Percentiles rank a stretch among this genome's conserved stretches.
These are phyloP conservation scores for Bostrychus sinensis DNA, from an alignment of 2,113 vertebrate species.

Conservation along the genomic window DNA sequence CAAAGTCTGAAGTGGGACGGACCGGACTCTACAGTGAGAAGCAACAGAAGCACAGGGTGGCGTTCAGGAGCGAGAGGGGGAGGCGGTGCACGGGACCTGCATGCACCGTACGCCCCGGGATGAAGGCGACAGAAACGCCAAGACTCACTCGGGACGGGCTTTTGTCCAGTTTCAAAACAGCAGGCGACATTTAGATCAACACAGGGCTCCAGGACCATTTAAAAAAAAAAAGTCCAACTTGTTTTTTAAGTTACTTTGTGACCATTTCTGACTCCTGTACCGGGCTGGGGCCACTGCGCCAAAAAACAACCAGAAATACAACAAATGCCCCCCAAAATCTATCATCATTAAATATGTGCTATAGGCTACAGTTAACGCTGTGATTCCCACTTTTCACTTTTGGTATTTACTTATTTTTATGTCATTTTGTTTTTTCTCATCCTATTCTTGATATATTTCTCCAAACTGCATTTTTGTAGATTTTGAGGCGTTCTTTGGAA, in stretches of 20 bases:
- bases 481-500: too few relatives aligned
- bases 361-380: not conserved
- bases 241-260: too few relatives aligned
- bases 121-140: not conserved
- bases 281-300: too few relatives aligned
- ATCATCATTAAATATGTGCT: not conserved
- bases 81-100: constrained; percentile 70
- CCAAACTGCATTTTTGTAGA: not conserved
- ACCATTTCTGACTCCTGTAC: too few relatives aligned
- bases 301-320: too few relatives aligned
- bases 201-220: not conserved
- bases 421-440: not conserved
- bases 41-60: constrained; percentile 58
- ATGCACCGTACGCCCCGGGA: constrained; percentile 55
- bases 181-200: constrained; percentile 38
- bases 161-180: constrained; percentile 20
- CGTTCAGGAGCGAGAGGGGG: not conserved
- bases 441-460: not conserved
- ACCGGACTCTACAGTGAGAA: constrained; percentile 58
- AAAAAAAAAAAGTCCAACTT: not conserved
- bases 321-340: not conserved
- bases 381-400: too few relatives aligned
- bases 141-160: not conserved
- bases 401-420: not conserved
- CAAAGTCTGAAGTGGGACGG: constrained; percentile 51